Percentiles rank a stretch among this genome's conserved stretches.
These are phyloP conservation scores for Psammodynastes pulverulentus DNA, from an alignment of 2,113 vertebrate genomes.

Conservation along the genomic window DNA sequence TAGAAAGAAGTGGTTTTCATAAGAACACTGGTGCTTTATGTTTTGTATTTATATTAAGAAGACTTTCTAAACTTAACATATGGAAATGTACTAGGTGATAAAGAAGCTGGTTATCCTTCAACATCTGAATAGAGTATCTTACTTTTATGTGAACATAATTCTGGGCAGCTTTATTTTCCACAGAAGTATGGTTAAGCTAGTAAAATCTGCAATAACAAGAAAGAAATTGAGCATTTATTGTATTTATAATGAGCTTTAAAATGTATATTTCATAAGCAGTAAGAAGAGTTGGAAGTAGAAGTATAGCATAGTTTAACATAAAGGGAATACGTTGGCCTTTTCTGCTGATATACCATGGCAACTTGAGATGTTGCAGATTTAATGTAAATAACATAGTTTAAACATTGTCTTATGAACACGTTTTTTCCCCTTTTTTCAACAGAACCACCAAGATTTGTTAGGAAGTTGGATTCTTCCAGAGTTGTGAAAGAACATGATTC, in stretches of 20 bases:
- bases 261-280: background rate
- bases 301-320: background rate
- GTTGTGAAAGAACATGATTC: slow-evolving; percentile 86
- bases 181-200: background rate
- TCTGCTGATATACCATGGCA: background rate
- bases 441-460: slow-evolving; percentile 94
- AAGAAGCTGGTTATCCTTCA: background rate
- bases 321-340: background rate
- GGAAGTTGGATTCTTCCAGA: slow-evolving; percentile 88
- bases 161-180: background rate
- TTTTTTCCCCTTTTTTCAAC: slow-evolving; percentile 63
- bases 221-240: background rate
- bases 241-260: background rate
- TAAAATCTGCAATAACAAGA: background rate
- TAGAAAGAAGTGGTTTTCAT: background rate
- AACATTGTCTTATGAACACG: background rate
- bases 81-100: background rate
- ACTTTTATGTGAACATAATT: background rate
- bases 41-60: background rate
- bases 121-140: background rate
- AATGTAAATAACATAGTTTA: background rate
- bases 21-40: background rate
- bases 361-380: background rate
- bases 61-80: background rate
- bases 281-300: background rate